Evolutionary conservation across 2,888 invertebrate genomes (phyloP).

Genomic region (Limnephilus auricula): DNA sequence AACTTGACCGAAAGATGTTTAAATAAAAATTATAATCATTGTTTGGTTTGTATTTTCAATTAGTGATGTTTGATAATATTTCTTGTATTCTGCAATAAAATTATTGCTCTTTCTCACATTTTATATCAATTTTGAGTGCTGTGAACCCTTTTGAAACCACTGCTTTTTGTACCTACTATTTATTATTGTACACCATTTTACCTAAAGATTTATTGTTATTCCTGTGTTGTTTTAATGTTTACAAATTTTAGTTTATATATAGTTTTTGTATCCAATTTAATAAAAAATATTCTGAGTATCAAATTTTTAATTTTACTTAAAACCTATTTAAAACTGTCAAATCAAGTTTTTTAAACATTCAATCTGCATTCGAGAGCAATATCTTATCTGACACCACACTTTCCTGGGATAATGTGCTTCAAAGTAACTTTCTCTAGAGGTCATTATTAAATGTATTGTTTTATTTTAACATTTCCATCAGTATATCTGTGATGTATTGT

Average conservation of each 20-base stretch:
- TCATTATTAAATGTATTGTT: neutral
- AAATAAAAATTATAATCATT: neutral
- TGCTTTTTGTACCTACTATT: neutral
- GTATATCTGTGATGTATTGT: too few species aligned
- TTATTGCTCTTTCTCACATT: neutral
- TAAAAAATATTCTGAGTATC: constrained; percentile 35
- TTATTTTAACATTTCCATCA: too few species aligned
- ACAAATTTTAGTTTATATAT: constrained; percentile 13
- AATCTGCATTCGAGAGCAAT: neutral
- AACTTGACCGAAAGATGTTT: neutral
- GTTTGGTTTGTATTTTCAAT: neutral
- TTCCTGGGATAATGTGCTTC: neutral
- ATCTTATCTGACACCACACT: too few species aligned
- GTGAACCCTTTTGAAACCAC: neutral
- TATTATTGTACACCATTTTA: neutral
- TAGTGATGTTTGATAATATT: neutral
- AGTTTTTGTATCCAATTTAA: constrained; percentile 48
- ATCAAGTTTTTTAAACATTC: neutral
- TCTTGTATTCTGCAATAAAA: neutral
- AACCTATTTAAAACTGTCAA: neutral
- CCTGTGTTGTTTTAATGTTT: neutral
- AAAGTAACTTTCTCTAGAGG: neutral
- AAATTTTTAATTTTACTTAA: neutral
- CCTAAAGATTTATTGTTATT: neutral
- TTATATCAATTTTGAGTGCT: neutral